phyloP scores from a whole-genome alignment of 2,888 invertebrate genomes.

The Dioctria linearis region DNA sequence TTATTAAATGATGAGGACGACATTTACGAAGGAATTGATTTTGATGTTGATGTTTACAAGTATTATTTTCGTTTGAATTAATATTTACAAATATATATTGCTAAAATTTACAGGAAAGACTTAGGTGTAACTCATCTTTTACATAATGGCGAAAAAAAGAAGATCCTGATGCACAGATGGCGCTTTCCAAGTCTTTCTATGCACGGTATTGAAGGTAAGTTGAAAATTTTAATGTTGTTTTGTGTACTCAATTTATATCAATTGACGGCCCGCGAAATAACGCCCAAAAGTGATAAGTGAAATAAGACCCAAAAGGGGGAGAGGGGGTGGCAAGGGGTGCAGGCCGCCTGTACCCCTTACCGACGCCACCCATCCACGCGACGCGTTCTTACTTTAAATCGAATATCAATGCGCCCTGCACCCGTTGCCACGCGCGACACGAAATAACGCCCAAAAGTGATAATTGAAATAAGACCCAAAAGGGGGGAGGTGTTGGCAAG shows the following conservation, averaged over 20 bases:
- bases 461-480: no score
- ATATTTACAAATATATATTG: not conserved
- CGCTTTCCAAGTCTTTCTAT: conserved; percentile 93
- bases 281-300: no score
- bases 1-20: conserved; percentile 79
- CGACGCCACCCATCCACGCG: no score
- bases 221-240: not conserved
- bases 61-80: conserved; percentile 62
- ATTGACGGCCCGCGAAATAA: no score
- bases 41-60: conserved; percentile 86
- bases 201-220: conserved; percentile 89
- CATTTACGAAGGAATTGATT: conserved; percentile 87
- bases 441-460: no score
- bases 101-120: conserved; percentile 71
- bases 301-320: no score
- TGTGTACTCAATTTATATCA: not conserved
- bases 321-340: no score
- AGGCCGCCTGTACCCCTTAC: no score
- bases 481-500: no score
- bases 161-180: conserved; percentile 96
- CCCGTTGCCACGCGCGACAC: no score
- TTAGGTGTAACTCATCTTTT: conserved; percentile 80
- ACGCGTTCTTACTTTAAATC: no score
- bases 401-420: no score
- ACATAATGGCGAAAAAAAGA: conserved; percentile 84